Base-by-base conservation (phyloP, 2,113 vertebrate species). In the Actenoides lindsayi region DNA sequence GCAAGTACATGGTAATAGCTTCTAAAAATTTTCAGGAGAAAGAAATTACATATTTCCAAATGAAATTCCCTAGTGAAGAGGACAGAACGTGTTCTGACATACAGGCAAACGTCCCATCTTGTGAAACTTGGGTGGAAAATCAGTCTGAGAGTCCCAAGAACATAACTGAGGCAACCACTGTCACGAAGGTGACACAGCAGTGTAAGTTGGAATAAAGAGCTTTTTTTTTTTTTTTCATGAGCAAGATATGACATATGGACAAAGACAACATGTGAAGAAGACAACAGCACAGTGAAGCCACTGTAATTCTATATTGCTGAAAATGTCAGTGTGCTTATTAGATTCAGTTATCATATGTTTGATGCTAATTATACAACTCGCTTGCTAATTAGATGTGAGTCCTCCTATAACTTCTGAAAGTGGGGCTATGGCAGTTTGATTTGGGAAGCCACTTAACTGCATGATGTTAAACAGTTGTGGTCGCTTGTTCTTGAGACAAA, bases 341-440 rank as follows among this genome's bases (percentile, higher is more conserved):
- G 44, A 48, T 65, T 70, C n/a, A 76, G 30, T 68, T 85, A 37
- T 86, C 50, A 21, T 68, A 54, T 39, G 42, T 33, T 14, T 89
- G 69, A 89, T 89, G 71, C 10, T 90, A 93, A 89, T 93, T 90
- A 85, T 48, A 18, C 44, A 69, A 35, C 57, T 93, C 50, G 63
- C 89, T 96, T 93, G 71, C 68, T 89, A 91, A 71, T 94, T 82
- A 89, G 76, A 39, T 76, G 6, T 12, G 30, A 82, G 20, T 82
- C n/a, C 50, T 94, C 57, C 75, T 73, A 57, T 63, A 87, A 46
- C 11, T 77, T 37, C 33, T 92, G 33, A 54, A 80, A 91, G 54
- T 23, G 41, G 5, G 8, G 6, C 44, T 76, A 33, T 57, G 62
- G 53, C 41, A 50, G 9, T 85, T 83, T 89, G 14, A 69, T 8